A percentile compares a stretch with the other conserved stretches of the same genome.
phyloP scores from a whole-genome alignment of 2,888 invertebrate species.

The Sinopyrophorus schimmeli region DNA sequence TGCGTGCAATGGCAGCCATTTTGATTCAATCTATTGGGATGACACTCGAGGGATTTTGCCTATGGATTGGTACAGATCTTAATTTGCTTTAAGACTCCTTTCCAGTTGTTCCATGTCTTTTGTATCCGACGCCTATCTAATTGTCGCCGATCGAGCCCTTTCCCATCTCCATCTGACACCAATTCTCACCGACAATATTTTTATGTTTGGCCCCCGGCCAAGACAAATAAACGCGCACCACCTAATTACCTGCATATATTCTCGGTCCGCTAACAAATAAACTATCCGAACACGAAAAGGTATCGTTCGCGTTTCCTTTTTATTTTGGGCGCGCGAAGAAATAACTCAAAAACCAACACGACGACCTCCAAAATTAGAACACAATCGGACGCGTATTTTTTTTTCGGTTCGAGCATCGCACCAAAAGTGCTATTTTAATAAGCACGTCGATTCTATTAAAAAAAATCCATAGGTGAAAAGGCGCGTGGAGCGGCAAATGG shows the following conservation, averaged over 20 bases:
- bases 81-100: constrained; percentile 51
- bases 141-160: constrained; percentile 19
- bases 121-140: constrained; percentile 25
- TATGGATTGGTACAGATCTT: constrained; percentile 50
- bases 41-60: constrained; percentile 61
- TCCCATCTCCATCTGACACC: constrained; percentile 8
- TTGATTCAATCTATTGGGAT: constrained; percentile 65
- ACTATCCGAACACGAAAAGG: too few relatives aligned
- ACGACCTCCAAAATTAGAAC: too few relatives aligned
- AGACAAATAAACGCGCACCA: constrained; percentile 15
- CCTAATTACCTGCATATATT: constrained; percentile 30
- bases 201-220: constrained; percentile 22
- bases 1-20: constrained; percentile 55
- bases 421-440: too few relatives aligned
- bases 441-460: too few relatives aligned
- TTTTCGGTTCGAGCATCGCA: too few relatives aligned
- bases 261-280: constrained; percentile 11
- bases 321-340: too few relatives aligned
- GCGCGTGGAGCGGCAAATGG: too few relatives aligned
- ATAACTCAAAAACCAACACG: too few relatives aligned
- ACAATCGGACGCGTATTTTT: too few relatives aligned
- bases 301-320: too few relatives aligned
- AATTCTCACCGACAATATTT: constrained; percentile 21
- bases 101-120: constrained; percentile 28
- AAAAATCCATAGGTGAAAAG: too few relatives aligned